Percentiles rank a stretch among this genome's conserved stretches.
Evolutionary conservation across 2,888 invertebrate species (phyloP).

Genomic region (Tupiocoris notatus): DNA sequence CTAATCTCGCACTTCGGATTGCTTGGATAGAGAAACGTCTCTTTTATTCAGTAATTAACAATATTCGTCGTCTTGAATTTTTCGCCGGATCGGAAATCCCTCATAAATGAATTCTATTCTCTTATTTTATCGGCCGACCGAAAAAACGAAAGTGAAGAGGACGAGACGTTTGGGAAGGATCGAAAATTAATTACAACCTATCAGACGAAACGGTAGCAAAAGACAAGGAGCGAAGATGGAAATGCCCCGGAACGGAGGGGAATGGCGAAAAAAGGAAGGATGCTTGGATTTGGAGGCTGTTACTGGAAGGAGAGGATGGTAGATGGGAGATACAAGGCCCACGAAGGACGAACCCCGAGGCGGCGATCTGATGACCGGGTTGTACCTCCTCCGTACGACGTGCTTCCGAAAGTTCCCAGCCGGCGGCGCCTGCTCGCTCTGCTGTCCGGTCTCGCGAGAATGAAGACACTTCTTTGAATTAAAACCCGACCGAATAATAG

Average conservation of each 20-base stretch:
- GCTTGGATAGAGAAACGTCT: no score
- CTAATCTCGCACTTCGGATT: no score
- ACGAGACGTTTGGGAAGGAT: neutral
- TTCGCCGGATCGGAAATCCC: no score
- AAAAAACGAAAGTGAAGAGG: neutral
- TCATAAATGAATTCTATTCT: no score
- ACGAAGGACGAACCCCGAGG: neutral
- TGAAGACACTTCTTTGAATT: no score
- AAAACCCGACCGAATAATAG: no score
- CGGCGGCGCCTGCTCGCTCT: neutral
- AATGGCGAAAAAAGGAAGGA: neutral
- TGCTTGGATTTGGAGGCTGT: neutral
- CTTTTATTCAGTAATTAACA: no score
- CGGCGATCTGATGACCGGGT: neutral
- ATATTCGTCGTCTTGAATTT: no score
- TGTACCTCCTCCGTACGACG: neutral
- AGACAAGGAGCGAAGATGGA: neutral
- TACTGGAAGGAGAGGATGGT: neutral
- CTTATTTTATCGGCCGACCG: no score
- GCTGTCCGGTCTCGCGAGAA: neutral
- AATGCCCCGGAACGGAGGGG: neutral
- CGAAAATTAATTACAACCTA: neutral
- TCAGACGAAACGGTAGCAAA: neutral
- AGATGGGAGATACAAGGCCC: neutral
- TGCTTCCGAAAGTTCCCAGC: neutral